A percentile compares a stretch with the other conserved stretches of the same genome.
These are phyloP conservation scores for Anaspis maculata DNA, from an alignment of 2,888 invertebrate species.

Conservation along the genomic window DNA sequence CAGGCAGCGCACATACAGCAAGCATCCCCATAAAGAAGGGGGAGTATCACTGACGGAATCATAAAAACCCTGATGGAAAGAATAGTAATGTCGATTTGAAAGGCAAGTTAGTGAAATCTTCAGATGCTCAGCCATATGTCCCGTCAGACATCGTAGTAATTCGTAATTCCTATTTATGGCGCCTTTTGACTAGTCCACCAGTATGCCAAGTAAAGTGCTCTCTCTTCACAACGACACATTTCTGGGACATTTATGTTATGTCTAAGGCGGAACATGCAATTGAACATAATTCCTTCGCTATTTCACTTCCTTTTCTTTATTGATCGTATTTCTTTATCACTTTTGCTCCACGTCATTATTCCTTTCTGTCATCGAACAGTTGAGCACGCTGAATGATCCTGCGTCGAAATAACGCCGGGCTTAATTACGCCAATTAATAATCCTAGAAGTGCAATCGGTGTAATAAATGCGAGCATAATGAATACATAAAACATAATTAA, in stretches of 20 bases:
- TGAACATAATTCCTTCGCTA: conserved; percentile 17
- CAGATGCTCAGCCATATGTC: conserved; percentile 21
- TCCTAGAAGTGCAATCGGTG: no score
- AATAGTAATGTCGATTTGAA: conserved; percentile 16
- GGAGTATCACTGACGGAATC: conserved; percentile 21
- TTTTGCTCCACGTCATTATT: conserved; percentile 4
- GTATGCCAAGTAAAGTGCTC: conserved; percentile 20
- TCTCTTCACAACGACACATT: conserved; percentile 19
- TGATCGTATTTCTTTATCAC: conserved; percentile 19
- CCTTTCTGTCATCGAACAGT: neutral
- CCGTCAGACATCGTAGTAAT: conserved; percentile 18
- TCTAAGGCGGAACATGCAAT: conserved; percentile 16
- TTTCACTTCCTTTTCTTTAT: conserved; percentile 19
- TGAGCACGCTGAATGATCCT: neutral
- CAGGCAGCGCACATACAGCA: no score
- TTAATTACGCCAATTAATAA: no score
- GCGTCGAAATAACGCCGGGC: no score
- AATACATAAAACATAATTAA: neutral
- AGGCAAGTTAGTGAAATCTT: conserved; percentile 22
- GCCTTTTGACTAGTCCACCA: conserved; percentile 23
- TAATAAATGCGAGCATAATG: no score
- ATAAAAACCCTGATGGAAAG: conserved; percentile 20
- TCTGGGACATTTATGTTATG: conserved; percentile 16
- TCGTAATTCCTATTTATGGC: conserved; percentile 25
- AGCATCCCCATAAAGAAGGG: no score